Evolutionary conservation across 2,888 invertebrate species (phyloP).

Genomic region (Elysia crispata): DNA sequence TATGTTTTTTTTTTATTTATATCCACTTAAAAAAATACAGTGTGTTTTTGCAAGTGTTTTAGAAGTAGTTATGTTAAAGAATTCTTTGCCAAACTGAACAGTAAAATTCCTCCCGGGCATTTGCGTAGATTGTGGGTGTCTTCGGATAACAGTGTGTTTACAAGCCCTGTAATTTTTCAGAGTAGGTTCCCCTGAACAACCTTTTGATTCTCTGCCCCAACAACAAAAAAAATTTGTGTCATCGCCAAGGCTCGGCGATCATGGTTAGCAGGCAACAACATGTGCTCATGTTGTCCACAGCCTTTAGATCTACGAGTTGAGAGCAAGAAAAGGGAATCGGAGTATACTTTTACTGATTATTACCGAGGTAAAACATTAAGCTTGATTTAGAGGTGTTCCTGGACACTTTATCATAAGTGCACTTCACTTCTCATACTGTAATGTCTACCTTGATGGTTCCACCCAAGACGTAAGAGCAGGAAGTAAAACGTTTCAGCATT

Average conservation of each 20-base stretch:
- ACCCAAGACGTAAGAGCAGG: too few relatives aligned
- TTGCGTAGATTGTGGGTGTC: constrained; percentile 6
- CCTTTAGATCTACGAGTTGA: constrained; percentile 47
- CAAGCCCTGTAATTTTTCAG: background rate
- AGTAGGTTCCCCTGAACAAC: constrained; percentile 33
- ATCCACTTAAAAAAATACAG: too few relatives aligned
- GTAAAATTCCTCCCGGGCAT: background rate
- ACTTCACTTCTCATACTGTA: too few relatives aligned
- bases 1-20: too few relatives aligned
- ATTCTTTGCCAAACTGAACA: too few relatives aligned
- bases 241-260: background rate
- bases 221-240: too few relatives aligned
- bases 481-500: too few relatives aligned
- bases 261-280: constrained; percentile 45
- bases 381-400: background rate
- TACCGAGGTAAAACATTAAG: constrained; percentile 26
- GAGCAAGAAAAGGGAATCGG: constrained; percentile 39
- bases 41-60: too few relatives aligned
- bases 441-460: too few relatives aligned
- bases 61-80: too few relatives aligned
- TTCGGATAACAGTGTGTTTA: constrained; percentile 37
- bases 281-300: constrained; percentile 48
- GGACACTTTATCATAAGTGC: too few relatives aligned
- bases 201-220: background rate
- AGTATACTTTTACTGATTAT: background rate